Conservation (phyloP, 2,797 vertebrate species). For the Channa striata region DNA sequence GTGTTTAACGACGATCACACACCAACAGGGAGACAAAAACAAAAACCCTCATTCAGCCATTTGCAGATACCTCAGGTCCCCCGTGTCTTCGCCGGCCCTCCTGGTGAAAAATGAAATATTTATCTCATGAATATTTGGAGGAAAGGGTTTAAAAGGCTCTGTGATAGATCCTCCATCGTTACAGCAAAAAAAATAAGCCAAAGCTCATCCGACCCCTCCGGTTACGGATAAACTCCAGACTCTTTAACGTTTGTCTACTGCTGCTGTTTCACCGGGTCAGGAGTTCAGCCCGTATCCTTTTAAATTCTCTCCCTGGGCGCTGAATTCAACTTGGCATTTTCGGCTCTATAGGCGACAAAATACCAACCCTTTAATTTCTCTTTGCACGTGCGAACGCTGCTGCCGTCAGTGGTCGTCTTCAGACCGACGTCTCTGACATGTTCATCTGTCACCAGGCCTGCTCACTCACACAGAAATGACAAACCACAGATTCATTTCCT, state of each 20-base stretch:
- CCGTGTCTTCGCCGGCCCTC: slow-evolving; percentile 1
- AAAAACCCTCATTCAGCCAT: slow-evolving; percentile 27
- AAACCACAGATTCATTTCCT: not conserved
- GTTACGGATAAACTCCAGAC: slow-evolving; percentile 18
- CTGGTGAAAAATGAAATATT: slow-evolving; percentile 67
- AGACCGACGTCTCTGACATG: slow-evolving; percentile 22
- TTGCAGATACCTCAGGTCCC: slow-evolving; percentile 12
- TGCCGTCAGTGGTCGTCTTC: slow-evolving; percentile 10
- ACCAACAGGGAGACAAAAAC: not conserved
- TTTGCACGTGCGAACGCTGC: not conserved
- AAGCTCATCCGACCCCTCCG: slow-evolving; percentile 15
- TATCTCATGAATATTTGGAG: slow-evolving; percentile 63
- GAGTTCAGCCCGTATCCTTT: slow-evolving; percentile 2
- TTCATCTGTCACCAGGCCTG: slow-evolving; percentile 40
- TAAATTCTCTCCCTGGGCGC: slow-evolving; percentile 3
- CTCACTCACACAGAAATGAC: slow-evolving; percentile 6
- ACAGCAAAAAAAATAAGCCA: slow-evolving; percentile 44
- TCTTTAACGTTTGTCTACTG: slow-evolving; percentile 36
- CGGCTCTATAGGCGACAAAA: slow-evolving; percentile 34
- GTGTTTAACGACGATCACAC: slow-evolving; percentile 23
- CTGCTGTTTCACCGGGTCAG: not conserved
- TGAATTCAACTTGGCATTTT: not conserved
- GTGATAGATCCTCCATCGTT: slow-evolving; percentile 40
- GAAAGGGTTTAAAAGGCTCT: slow-evolving; percentile 36
- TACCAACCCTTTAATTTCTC: not conserved